Percentiles rank a stretch among this genome's conserved stretches.
These are phyloP conservation scores for Phacellophora camtschatica DNA, from an alignment of 30 jellyfish, hydroid and myxozoan genomes.

Conservation along the genomic window DNA sequence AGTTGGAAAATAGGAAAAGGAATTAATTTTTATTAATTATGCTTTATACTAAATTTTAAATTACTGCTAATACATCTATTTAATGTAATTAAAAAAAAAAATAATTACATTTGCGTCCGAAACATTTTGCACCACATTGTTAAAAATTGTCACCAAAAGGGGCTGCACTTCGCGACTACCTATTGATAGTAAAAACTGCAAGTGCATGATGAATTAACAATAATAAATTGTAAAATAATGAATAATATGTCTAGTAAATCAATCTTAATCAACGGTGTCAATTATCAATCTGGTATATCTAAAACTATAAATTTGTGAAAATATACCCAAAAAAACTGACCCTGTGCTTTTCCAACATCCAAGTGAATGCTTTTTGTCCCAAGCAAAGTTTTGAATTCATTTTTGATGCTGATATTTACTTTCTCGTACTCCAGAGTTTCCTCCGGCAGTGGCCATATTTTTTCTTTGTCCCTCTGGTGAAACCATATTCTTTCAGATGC, in stretches of 20 bases:
- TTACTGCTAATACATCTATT: too few relatives aligned
- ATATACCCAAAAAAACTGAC: neutral
- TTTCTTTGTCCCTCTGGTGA: constrained; percentile 18
- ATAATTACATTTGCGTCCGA: too few relatives aligned
- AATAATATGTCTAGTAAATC: neutral
- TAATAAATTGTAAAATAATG: too few relatives aligned
- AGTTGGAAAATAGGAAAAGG: neutral
- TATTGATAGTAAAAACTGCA: neutral
- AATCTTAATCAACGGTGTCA: neutral
- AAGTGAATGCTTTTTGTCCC: constrained; percentile 12
- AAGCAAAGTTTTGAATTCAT: constrained; percentile 57
- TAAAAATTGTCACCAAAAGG: too few relatives aligned
- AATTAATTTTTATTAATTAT: too few relatives aligned
- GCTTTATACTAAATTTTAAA: too few relatives aligned
- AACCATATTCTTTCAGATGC: constrained; percentile 50
- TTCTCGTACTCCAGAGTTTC: constrained; percentile 35
- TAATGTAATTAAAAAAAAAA: too few relatives aligned
- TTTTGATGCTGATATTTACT: constrained; percentile 3
- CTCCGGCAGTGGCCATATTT: constrained; percentile 19
- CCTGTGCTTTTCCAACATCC: constrained; percentile 28
- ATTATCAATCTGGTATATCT: neutral
- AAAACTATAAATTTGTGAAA: too few relatives aligned
- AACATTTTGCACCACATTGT: too few relatives aligned
- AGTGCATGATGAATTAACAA: too few relatives aligned
- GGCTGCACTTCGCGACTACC: neutral